Conservation (phyloP, 2,888 invertebrate genomes). For the Chaetogeoica ovagalla region DNA sequence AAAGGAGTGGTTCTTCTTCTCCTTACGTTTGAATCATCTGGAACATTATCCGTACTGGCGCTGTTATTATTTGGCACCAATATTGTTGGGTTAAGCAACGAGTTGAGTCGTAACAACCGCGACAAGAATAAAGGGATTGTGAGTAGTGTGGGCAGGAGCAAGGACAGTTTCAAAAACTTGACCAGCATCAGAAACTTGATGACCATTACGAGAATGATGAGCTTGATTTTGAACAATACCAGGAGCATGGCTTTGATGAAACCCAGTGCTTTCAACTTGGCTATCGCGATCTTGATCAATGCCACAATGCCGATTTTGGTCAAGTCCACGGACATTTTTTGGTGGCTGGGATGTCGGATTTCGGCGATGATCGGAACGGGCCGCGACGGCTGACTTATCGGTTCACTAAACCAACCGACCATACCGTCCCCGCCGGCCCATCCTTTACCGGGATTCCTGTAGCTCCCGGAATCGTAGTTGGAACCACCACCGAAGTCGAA, state of each 20-base stretch:
- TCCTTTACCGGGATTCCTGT: background rate
- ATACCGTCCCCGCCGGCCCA: slow-evolving; percentile 14
- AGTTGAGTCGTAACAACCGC: background rate
- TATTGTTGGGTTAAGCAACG: background rate
- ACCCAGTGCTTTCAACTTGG: slow-evolving; percentile 55
- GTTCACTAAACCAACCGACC: slow-evolving; percentile 28
- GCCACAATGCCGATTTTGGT: slow-evolving; percentile 55
- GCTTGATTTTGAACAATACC: slow-evolving; percentile 54
- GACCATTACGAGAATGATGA: slow-evolving; percentile 54
- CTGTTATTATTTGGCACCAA: slow-evolving; percentile 8
- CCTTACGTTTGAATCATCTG: background rate
- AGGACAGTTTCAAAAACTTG: slow-evolving; percentile 56
- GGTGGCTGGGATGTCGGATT: slow-evolving; percentile 31
- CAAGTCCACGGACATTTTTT: slow-evolving; percentile 54
- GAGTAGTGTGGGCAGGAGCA: slow-evolving; percentile 54
- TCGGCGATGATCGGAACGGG: slow-evolving; percentile 42
- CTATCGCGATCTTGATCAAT: slow-evolving; percentile 56
- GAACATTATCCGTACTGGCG: background rate
- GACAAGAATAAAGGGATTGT: background rate
- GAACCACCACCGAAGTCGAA: slow-evolving; percentile 3
- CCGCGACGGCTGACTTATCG: background rate
- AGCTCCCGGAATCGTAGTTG: slow-evolving; percentile 23
- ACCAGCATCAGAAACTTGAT: slow-evolving; percentile 56
- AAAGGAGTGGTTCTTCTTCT: too few relatives aligned
- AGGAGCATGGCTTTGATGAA: slow-evolving; percentile 54